Base-by-base conservation (phyloP, 2,113 vertebrate genomes). In the Vulpes lagopus region DNA sequence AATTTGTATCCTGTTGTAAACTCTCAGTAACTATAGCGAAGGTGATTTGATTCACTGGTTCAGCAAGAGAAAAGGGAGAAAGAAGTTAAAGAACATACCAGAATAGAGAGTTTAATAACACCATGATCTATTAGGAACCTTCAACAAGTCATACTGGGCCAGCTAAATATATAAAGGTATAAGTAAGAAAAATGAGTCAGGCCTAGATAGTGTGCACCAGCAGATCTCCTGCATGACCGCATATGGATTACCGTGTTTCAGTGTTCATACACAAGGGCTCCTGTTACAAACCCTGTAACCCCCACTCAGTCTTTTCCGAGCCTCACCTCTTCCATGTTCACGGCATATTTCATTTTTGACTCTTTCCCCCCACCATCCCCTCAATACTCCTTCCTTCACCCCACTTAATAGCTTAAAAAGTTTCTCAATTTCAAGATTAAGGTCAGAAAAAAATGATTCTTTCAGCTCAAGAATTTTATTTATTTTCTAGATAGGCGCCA, bases 381-480 rank as follows among this genome's bases (percentile, higher is more conserved):
- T 64, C 9, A 19, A 64, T n/a, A 69, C 19, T 30, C 0, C 27
- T 95, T 84, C 0, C 10, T 23, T 32, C 2, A 57, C 53, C 8
- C 10, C 11, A n/a, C 3, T 64, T 67, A 53, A 19, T 14, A 64
- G 27, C 49, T 93, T 32, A 64, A 30, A 53, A 92, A 55, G 35
- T 90, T 95, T 93, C 19, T 73, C 49, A 43, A 92, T 55, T 78
- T 94, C 11, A 86, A 96, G 38, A 91, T 76, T 89, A 80, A 82
- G 65, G 3, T 57, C 32, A 69, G 64, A 82, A 92, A 91, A 86
- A 38, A 32, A 53, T 2, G 9, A 55, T 65, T 57, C 53, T 88
- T 96, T 93, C 65, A 98, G 51, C 11, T 95, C 83, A 81, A 69
- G n/a, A 88, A 96, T 96, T 98, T 96, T 92, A 93, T 90, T 91